Evolutionary conservation across 2,797 vertebrate species (phyloP), one percentile per base, ranked within the genome.

Genomic region (Peromyscus melanophrys): DNA sequence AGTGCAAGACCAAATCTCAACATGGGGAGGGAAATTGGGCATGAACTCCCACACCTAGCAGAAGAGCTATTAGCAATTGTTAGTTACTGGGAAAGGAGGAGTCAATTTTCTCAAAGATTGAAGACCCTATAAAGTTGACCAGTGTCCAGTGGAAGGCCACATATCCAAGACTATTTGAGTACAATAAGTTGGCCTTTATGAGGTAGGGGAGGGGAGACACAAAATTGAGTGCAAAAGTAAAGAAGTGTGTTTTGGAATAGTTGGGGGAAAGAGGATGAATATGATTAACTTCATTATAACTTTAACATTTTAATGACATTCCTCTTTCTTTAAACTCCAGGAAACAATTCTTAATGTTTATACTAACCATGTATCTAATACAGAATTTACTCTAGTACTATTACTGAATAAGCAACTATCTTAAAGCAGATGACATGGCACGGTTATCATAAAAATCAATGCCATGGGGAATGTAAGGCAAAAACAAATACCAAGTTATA

Each of bases 391-490:
- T 52, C n/a, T 78, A 92, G 87, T 57, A 71, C 10, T 78, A 23
- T 82, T 90, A 73, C 21, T 71, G 14, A 88, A 77, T 40, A 94
- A 93, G 40, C 52, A 90, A 85, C 61, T 67, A 93, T 29, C 25
- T 61, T 83, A 90, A 95, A 92, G 27, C 25, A 95, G 57, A 69
- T 31, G 19, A 52, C 29, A 61, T 40, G 17, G 63, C 75, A 40
- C 19, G 61, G 73, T 16, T 77, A 10, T 93, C 37, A 93, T 59
- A 92, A 92, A 95, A 92, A 90, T 21, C n/a, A 23, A 84, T 93
- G 19, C 12, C 37, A 43, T 63, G 6, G 43, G 76, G 29, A 89
- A 31, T 69, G 29, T 6, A 89, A 90, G 25, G 23, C 71, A 52
- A 92, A 89, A 89, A 78, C 34, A 75, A 89, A 80, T 25, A 80